Base-by-base conservation (phyloP, 2,113 vertebrate species). In the Daphoenositta chrysoptera region DNA sequence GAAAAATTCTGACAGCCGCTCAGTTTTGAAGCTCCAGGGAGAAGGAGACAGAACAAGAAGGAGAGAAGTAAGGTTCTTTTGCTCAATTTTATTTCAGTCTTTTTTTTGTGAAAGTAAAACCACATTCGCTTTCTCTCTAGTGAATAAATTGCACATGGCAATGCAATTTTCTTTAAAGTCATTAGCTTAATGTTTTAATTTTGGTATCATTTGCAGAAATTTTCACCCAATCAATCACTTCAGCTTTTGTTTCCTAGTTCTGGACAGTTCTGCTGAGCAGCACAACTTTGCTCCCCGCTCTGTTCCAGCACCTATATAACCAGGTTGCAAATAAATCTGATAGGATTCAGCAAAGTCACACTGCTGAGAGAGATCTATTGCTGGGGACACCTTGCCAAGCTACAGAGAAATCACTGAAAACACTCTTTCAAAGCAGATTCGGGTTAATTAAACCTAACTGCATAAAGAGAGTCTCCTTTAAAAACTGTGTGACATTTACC, bases 161-260 rank as follows among this genome's bases (percentile, higher is more conserved):
- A 91, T 82, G 64, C 86, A 96, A 97, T 98, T 98, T 98, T 94
- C 91, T 92, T 96, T 96, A 78, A 96, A 96, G 86, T 97, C 93
- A 91, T 97, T 97, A 80, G 8, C 83, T 93, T 96, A 92, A 96
- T 97, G 96, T 97, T 97, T 97, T 97, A 97, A 97, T 97, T 96
- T 86, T 79, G 71, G 87, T 93, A 97, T 97, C 84, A 96, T 97
- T 97, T 97, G 92, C 22, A 39, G 68, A 96, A 96, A 96, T 96
- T 93, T 88, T 93, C 82, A 87, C 45, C 50, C 42, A 76, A 94
- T 97, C 96, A 95, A 95, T 97, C 97, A 97, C 72, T 91, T 57
- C 63, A 69, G 69, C 65, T 96, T 95, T 83, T 77, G 53, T 89
- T 94, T 96, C 83, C 83, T 73, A 37, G 28, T 81, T 94, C 22